Evolutionary conservation across 2,113 vertebrate genomes (phyloP), one percentile per base, ranked within the genome.

Genomic region (Damaliscus lunatus): DNA sequence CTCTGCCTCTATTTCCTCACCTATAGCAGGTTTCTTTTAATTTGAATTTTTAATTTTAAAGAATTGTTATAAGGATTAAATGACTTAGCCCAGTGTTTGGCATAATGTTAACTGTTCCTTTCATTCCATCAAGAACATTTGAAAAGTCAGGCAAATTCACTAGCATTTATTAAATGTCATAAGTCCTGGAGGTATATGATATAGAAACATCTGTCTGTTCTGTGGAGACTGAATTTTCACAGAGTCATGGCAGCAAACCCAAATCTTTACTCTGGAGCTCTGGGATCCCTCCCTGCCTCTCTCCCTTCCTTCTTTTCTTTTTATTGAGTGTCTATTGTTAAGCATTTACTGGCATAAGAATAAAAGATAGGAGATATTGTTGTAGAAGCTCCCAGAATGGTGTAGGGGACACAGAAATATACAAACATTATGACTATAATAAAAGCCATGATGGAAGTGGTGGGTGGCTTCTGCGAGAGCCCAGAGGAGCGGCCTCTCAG

Each of bases 201-300:
- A 62, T 29, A 89, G 53, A 89, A 43, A 83, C 17, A 78, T 57
- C 53, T 86, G 46, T 29, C 52, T 64, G 60, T 71, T 48, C 33
- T 95, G 19, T 25, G 25, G 46, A 83, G 53, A 55, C 33, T 25
- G 40, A 90, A 83, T 87, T 96, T 90, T 96, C 96, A 93, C 67
- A 43, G 48, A 52, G 55, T 59, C 29, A 40, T 48, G 17, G n/a
- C 27, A 67, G n/a, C 64, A 59, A 92, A 23, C 53, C 83, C 36
- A 43, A 29, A 59, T 57, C 53, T 59, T 55, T 36, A 36, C 33
- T 83, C 25, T 92, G 27, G 21, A 40, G 53, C 67, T 43, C 91
- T 46, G 33, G 40, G 15, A 15, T 94, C 6, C 46, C 48, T 64
- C 29, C 57, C 50, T 59, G 67, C 19, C 33, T 48, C 53, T 59